A percentile compares a stretch with the other conserved stretches of the same genome.
Conservation (phyloP, 2,888 invertebrate genomes). For the Neuroscelio doddi region DNA sequence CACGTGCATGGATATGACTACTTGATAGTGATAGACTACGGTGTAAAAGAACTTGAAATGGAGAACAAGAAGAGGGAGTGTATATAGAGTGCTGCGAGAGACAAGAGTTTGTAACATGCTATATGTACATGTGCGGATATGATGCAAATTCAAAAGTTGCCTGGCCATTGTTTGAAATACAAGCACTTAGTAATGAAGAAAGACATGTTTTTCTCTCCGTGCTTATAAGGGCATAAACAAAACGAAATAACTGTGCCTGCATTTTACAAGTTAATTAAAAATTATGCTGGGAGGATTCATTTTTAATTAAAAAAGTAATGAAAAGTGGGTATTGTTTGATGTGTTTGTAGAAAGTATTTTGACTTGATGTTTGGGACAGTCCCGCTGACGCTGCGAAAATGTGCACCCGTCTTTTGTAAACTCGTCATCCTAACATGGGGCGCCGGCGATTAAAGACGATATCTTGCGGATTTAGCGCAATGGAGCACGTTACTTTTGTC, state of each 20-base stretch:
- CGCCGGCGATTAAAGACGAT: constrained; percentile 35
- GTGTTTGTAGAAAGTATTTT: constrained; percentile 6
- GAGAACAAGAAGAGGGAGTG: background rate
- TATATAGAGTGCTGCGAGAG: background rate
- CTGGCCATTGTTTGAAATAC: constrained; percentile 2
- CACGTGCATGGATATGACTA: no score
- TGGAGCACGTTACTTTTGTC: constrained; percentile 18
- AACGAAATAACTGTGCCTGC: no score
- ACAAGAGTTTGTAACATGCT: background rate
- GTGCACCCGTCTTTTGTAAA: constrained; percentile 37
- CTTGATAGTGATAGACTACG: background rate
- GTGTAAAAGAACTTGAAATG: background rate
- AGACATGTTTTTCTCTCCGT: no score
- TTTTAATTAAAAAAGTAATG: no score
- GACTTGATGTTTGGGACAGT: no score
- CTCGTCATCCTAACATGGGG: constrained; percentile 26
- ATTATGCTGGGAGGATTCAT: no score
- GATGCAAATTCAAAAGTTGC: background rate
- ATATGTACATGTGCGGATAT: background rate
- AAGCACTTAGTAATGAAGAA: no score
- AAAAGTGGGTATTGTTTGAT: no score
- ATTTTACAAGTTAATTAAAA: no score
- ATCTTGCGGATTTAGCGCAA: constrained; percentile 39
- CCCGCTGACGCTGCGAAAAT: constrained; percentile 16
- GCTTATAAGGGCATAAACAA: no score